A percentile compares a stretch with the other conserved stretches of the same genome.
Conservation (phyloP, 2,888 invertebrate genomes). For the Exocentrus adspersus region DNA sequence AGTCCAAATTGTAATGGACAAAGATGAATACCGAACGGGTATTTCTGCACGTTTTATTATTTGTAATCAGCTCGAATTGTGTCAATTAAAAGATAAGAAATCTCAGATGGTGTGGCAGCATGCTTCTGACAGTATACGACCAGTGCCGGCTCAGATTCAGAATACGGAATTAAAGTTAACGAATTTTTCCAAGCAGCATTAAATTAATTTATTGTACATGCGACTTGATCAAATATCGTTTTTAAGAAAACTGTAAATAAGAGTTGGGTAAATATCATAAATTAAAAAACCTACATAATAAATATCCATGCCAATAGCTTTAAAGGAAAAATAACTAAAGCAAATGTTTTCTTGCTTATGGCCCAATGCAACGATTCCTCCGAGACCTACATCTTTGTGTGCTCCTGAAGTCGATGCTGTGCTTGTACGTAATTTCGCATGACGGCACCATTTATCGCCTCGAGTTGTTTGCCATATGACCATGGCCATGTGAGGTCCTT, state of each 20-base stretch:
- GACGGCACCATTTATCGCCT: slow-evolving; percentile 23
- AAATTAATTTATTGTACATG: too few relatives aligned
- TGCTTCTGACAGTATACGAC: slow-evolving; percentile 16
- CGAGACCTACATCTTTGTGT: neutral
- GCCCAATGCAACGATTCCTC: too few relatives aligned
- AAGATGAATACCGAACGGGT: neutral
- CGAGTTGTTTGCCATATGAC: slow-evolving; percentile 4
- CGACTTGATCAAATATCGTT: too few relatives aligned
- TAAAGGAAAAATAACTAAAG: too few relatives aligned
- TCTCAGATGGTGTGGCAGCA: slow-evolving; percentile 6
- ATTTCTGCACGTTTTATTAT: neutral
- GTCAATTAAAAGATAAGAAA: slow-evolving; percentile 23
- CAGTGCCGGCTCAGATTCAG: neutral
- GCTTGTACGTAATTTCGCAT: slow-evolving; percentile 20
- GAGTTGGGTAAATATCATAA: too few relatives aligned
- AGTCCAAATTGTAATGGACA: neutral
- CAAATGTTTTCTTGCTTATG: too few relatives aligned
- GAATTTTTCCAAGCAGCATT: neutral
- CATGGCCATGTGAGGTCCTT: slow-evolving; percentile 11
- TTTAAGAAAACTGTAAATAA: too few relatives aligned
- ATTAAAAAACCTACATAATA: too few relatives aligned
- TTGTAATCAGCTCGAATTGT: slow-evolving; percentile 8
- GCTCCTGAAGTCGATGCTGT: neutral
- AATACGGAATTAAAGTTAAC: neutral
- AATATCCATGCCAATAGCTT: too few relatives aligned